phyloP scores from a whole-genome alignment of 2,888 invertebrate genomes.

The Hydroisotoma schaefferi region DNA sequence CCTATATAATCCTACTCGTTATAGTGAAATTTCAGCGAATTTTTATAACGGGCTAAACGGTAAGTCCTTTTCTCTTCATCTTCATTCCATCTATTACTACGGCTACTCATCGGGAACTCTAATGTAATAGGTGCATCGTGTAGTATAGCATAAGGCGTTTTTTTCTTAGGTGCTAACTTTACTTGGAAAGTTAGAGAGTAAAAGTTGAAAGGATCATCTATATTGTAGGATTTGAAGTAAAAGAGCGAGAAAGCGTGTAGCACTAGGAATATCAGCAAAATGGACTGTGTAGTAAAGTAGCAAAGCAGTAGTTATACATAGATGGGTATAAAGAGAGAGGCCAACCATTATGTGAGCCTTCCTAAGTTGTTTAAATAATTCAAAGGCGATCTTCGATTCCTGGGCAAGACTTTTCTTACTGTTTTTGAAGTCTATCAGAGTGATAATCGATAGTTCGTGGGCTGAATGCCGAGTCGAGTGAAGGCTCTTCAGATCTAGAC shows the following conservation, averaged over 20 bases:
- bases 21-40: too few relatives aligned
- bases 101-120: too few relatives aligned
- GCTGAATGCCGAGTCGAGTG: conserved; percentile 46
- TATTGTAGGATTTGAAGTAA: conserved; percentile 16
- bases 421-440: conserved; percentile 49
- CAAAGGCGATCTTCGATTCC: conserved; percentile 49
- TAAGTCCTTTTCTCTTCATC: too few relatives aligned
- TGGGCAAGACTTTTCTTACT: conserved; percentile 44
- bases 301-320: too few relatives aligned
- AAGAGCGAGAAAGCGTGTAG: neutral
- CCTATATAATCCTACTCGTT: too few relatives aligned
- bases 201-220: conserved; percentile 18
- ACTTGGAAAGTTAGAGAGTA: conserved; percentile 12
- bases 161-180: conserved; percentile 9
- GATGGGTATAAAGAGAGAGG: too few relatives aligned
- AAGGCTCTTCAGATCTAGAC: conserved; percentile 46
- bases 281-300: neutral
- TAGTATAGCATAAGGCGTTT: too few relatives aligned
- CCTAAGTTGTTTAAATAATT: conserved; percentile 49
- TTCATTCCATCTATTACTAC: too few relatives aligned
- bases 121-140: too few relatives aligned
- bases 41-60: too few relatives aligned
- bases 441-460: conserved; percentile 49
- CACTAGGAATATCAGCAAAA: too few relatives aligned
- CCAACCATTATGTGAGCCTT: conserved; percentile 43